A percentile compares a stretch with the other conserved stretches of the same genome.
Evolutionary conservation across 2,113 vertebrate species (phyloP).

Genomic region (Glaucidium brasilianum): DNA sequence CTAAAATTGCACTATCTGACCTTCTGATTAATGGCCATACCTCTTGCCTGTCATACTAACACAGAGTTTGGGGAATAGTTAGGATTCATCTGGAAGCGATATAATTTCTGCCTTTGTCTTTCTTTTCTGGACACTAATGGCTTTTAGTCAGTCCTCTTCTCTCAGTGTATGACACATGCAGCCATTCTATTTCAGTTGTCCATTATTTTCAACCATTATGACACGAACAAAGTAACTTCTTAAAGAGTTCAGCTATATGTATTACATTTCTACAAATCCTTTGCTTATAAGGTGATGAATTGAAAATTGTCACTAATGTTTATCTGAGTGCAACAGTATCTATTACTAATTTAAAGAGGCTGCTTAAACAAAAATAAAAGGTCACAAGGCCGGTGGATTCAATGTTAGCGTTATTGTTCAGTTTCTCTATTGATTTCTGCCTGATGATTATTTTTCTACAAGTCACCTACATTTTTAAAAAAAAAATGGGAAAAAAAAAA

Average conservation of each 20-base stretch:
- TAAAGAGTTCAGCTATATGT: conserved; percentile 72
- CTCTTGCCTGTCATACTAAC: conserved; percentile 84
- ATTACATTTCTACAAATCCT: conserved; percentile 74
- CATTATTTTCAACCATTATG: conserved; percentile 84
- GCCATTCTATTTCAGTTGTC: conserved; percentile 82
- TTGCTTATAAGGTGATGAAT: conserved; percentile 62
- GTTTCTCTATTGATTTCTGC: conserved; percentile 41
- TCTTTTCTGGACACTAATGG: conserved; percentile 87
- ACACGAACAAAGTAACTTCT: conserved; percentile 79
- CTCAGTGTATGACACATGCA: conserved; percentile 84
- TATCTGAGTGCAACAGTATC: conserved; percentile 62
- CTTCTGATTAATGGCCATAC: conserved; percentile 82
- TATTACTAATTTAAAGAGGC: conserved; percentile 72
- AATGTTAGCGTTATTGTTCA: conserved; percentile 45
- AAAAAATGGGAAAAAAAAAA: conserved; percentile 14
- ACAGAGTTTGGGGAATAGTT: conserved; percentile 76
- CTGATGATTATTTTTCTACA: conserved; percentile 32
- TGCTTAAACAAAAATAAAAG: conserved; percentile 71
- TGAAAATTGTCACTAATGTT: conserved; percentile 61
- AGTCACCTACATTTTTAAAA: conserved; percentile 50
- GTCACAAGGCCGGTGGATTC: conserved; percentile 59
- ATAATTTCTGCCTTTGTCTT: conserved; percentile 87
- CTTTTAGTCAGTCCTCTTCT: conserved; percentile 88
- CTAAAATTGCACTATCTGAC: conserved; percentile 80
- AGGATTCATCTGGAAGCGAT: conserved; percentile 81